phyloP scores from a whole-genome alignment of 2,888 invertebrate genomes.

The Ormyrus nitidulus region DNA sequence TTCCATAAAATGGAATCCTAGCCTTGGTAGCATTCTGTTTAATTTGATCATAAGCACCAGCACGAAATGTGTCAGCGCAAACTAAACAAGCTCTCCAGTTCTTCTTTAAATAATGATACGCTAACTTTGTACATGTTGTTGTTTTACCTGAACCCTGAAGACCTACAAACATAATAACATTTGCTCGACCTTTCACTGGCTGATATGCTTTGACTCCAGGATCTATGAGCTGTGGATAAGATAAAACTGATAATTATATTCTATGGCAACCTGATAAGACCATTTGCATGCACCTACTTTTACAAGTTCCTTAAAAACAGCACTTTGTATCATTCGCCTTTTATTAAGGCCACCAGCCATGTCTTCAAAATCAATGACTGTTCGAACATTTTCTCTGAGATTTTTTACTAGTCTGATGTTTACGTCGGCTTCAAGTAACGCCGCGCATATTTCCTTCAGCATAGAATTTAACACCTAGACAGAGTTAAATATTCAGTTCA shows the following conservation, averaged over 20 bases:
- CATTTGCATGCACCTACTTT: constrained; percentile 80
- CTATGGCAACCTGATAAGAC: not conserved
- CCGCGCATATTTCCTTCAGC: constrained; percentile 99
- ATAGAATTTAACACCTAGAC: constrained; percentile 96
- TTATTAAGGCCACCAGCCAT: constrained; percentile 99
- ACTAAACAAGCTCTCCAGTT: constrained; percentile 99
- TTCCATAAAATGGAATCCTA: constrained; percentile 99
- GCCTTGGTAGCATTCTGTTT: constrained; percentile 99
- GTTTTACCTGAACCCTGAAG: constrained; percentile 99
- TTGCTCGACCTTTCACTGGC: constrained; percentile 95
- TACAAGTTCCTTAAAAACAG: constrained; percentile 98
- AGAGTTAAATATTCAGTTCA: constrained; percentile 32
- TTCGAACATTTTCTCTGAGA: constrained; percentile 96
- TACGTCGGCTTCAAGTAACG: constrained; percentile 97
- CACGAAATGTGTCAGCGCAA: constrained; percentile 99
- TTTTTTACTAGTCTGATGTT: constrained; percentile 97
- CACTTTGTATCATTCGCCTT: constrained; percentile 98
- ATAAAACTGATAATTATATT: constrained; percentile 24
- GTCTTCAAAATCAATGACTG: constrained; percentile 99
- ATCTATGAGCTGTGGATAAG: constrained; percentile 87
- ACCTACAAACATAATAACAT: constrained; percentile 99
- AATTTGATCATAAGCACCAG: constrained; percentile 99
- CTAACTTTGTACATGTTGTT: constrained; percentile 99
- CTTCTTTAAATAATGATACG: constrained; percentile 98
- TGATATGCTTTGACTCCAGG: constrained; percentile 98